Base-by-base conservation (phyloP, 2,113 vertebrate species). In the Cyprinodon variegatus region DNA sequence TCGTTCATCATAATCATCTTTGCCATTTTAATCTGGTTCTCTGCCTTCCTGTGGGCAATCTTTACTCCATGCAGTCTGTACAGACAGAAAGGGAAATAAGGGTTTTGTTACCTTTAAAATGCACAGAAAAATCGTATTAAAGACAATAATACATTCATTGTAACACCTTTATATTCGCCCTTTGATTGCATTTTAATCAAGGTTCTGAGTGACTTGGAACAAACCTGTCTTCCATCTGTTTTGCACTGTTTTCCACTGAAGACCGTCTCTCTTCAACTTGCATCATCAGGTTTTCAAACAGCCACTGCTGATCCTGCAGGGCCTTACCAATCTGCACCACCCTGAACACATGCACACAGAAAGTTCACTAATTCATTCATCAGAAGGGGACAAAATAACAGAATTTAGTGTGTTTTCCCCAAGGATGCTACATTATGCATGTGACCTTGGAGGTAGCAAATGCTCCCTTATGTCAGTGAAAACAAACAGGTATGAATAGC, bases 21-120 rank as follows among this genome's bases (percentile, higher is more conserved):
- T 84, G 97, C 96, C 96, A 96, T 97, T 96, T 99, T 98, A 89
- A 99, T 98, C 93, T 99, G 97, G 94, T 96, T 98, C 94, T 99
- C 97, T 79, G 97, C 95, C 85, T 96, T 99, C 92, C 95, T 95
- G 79, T 98, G 95, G 71, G 97, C 95, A 88, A 97, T 95, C 81
- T 98, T 98, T 82, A 98, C 94, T 90, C 97, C 96, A 84, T 96
- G 96, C 86, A 99, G 91, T 92, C 98, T 99, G 59, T 17, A 11
- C 48, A 72, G 78, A 82, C 86, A 65, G 50, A 86, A 63, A 61
- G 72, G 68, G 78, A 50, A 67, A 72, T 14, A 85, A 88, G 80
- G 67, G 50, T 68, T 70, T 83, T 70, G 79, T 74, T 77, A 68
- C 46, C 57, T 80, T 57, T 4, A 50, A 86, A 72, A 81, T 38